These are phyloP conservation scores for Genyomyrus donnyi DNA, from an alignment of 2,113 vertebrate genomes.

Conservation along the genomic window DNA sequence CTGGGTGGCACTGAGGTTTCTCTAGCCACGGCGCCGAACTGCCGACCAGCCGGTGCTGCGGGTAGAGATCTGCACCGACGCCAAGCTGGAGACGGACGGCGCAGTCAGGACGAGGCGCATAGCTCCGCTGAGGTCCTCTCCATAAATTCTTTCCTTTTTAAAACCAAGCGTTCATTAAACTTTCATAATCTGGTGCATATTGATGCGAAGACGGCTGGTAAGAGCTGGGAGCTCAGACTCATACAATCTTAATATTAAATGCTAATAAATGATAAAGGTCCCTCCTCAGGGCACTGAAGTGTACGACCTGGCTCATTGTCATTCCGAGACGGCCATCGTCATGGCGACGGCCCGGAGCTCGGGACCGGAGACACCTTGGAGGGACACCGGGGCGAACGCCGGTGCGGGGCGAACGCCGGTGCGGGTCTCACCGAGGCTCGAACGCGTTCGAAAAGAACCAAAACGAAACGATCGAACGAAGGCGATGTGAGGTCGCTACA, in stretches of 20 bases:
- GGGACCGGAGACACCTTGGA: no score
- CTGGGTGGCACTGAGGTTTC: not conserved
- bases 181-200: not conserved
- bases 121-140: not conserved
- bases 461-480: not conserved
- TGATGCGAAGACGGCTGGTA: not conserved
- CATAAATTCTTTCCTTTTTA: not conserved
- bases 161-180: not conserved
- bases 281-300: not conserved
- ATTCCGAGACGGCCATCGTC: not conserved
- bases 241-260: slow-evolving; percentile 5
- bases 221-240: not conserved
- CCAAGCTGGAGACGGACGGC: not conserved
- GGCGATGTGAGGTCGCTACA: not conserved
- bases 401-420: not conserved
- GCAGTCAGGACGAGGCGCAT: not conserved
- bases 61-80: not conserved
- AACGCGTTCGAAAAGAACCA: not conserved
- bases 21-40: not conserved
- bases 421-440: not conserved
- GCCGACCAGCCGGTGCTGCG: not conserved
- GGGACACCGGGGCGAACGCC: not conserved
- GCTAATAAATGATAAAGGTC: not conserved
- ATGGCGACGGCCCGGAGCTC: not conserved
- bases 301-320: not conserved